Base-by-base conservation (phyloP, 2,113 vertebrate species). In the Zosterops hypoxanthus region DNA sequence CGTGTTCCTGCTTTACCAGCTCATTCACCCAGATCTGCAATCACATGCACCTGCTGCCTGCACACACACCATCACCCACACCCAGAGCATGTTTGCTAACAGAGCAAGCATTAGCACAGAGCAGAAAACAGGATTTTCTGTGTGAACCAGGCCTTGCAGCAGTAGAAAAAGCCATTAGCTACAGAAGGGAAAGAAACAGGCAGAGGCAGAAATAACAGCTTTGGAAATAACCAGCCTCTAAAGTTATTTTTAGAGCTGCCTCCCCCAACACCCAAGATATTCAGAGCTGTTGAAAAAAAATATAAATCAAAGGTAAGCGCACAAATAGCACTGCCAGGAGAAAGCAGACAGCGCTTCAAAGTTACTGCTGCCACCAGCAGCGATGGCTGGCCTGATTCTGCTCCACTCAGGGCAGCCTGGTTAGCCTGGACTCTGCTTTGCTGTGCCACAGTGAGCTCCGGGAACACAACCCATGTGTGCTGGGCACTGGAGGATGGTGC, bases 241-340 rank as follows among this genome's bases (percentile, higher is more conserved):
- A 36, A 65, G 57, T 71, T 96, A 96, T 90, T 95, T 94, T 94
- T 89, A 95, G 83, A 84, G 42, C 69, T 94, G 79, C 64, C 72
- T 86, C 72, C n/a, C 21, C 44, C 70, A 93, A 82, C 81, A 94
- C 28, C n/a, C 55, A 69, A 89, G 78, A 86, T 66, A 82, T 47
- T 91, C 64, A 73, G 47, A 88, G 92, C 44, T 1, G 12, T 76
- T 66, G 11, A 60, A 68, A 78, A 88, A 89, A 80, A 71, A 69
- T 22, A 79, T 8, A 52, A 77, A 90, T 70, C 90, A 96, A 80
- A 95, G 71, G 61, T 85, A 84, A 81, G 71, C 0, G 1, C 91
- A 81, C 44, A 82, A 61, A 93, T 10, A 77, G 83, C 75, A 29
- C n/a, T 17, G 64, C 4, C 70, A 94, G 64, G 50, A 91, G 72